Evolutionary conservation across 1,140 invertebrate genomes (phyloP), one percentile per base, ranked within the genome.

Genomic region (Alviniconcha marisindica): DNA sequence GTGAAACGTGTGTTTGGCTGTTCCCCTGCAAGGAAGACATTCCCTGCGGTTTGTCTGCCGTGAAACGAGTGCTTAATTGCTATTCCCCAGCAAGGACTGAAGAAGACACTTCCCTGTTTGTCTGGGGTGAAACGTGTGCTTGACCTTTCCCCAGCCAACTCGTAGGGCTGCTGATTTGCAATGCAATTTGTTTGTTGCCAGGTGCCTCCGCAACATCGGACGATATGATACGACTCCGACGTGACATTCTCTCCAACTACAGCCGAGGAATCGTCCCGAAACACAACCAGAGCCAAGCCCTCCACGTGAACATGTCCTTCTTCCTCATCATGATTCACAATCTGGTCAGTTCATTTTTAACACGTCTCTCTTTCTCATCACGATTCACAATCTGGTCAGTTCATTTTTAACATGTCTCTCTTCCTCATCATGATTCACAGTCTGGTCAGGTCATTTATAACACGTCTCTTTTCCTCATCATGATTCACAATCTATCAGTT

Each of bases 321-420:
- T 89, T 89, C 77, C 87, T 90, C 60, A 90, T 90, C 63, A 90
- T 90, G 89, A 90, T 90, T 18, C 89, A 90, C 71, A 87, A 90
- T 28, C 74, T 89, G 87, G 89, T 90, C 84, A 84, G 85, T 78
- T 42, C n/a, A n/a, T n/a, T n/a, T n/a, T n/a, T n/a, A 87, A 87
- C 71, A 87, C 89, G 77, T 88, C 88, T 21, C 89, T 89, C 81
- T 89, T 89, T 73, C 87, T 90, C 60, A 90, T 90, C 63, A 90
- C 89, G 89, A 90, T 90, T 18, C 89, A 90, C 71, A 87, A 90
- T 28, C 74, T 89, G 87, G 89, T 90, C 84, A 84, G 85, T 78
- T 42, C n/a, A n/a, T n/a, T n/a, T n/a, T n/a, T n/a, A 87, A 87
- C 71, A 87, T 90, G 77, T 88, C 88, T 21, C 89, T 89, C 81